Evolutionary conservation across 2,797 vertebrate genomes (phyloP), one percentile per base, ranked within the genome.

Genomic region (Sebastes kiyomatsui): DNA sequence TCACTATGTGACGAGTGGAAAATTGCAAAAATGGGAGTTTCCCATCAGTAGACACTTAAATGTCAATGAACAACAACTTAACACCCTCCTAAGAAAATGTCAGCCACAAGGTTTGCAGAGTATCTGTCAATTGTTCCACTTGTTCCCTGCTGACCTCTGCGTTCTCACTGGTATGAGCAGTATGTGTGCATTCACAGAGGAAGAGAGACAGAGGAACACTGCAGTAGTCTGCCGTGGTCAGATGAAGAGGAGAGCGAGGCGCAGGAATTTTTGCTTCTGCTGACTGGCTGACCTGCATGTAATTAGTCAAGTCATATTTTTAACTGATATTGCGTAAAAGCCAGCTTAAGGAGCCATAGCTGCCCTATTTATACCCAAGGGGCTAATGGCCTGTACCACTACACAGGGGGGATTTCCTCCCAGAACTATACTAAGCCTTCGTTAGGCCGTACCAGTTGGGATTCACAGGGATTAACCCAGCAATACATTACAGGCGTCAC

Each of bases 301-400:
- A 95, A 95, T 95, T 93, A 95, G 93, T 87, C 80, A 70, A 92
- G 93, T 93, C 91, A 95, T 95, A 95, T 95, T 95, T 96, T 96
- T 95, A 95, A 95, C 93, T 92, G 92, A 94, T 95, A 94, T 88
- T 94, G 94, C 91, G 91, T 94, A 93, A 96, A 95, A 95, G 93
- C 91, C 94, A 94, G 90, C 93, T 96, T 95, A 95, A 94, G 92
- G 81, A 93, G 94, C 88, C 90, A 90, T 93, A 85, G 93, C 91
- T 92, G 86, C 90, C 92, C 94, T 95, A 96, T 96, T 96, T 95
- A 95, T 96, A 96, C 93, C 90, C 81, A 28, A 88, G 89, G 92
- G 93, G 93, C 93, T 88, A 88, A 92, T 90, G 90, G 92, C 78
- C 82, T 90, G 91, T 91, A 94, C 91, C 92, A 94, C 89, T 89